A percentile compares a stretch with the other conserved stretches of the same genome.
These are phyloP conservation scores for Priocnemis perturbator DNA, from an alignment of 2,888 invertebrate genomes.

Conservation along the genomic window DNA sequence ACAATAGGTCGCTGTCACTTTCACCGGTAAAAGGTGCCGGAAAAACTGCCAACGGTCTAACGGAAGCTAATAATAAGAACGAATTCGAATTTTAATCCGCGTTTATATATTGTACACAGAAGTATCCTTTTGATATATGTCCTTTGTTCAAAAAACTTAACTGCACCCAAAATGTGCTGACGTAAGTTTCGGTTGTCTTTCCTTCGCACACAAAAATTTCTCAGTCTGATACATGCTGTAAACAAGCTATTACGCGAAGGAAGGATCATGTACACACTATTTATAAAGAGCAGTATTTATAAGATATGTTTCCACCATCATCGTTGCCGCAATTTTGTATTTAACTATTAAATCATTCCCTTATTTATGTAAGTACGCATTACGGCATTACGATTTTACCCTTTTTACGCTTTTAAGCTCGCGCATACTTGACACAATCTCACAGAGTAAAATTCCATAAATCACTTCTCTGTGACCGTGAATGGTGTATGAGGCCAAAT, in stretches of 20 bases:
- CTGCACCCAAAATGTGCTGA: constrained; percentile 31
- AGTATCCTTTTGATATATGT: constrained; percentile 14
- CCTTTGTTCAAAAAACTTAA: constrained; percentile 35
- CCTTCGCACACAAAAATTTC: neutral
- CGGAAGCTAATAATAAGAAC: constrained; percentile 30
- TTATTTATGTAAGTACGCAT: constrained; percentile 59
- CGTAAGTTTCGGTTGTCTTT: constrained; percentile 26
- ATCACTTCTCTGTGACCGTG: too few relatives aligned
- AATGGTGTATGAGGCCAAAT: too few relatives aligned
- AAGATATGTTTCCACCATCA: constrained; percentile 1
- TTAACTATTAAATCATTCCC: constrained; percentile 34
- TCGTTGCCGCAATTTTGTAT: constrained; percentile 29
- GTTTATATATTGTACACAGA: too few relatives aligned
- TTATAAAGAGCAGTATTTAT: constrained; percentile 19
- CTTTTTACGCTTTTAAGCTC: neutral
- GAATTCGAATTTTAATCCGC: constrained; percentile 43
- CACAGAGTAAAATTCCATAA: too few relatives aligned
- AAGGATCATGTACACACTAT: constrained; percentile 11
- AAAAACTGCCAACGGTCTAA: constrained; percentile 46
- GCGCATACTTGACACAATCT: too few relatives aligned
- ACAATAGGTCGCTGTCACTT: constrained; percentile 58
- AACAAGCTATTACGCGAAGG: neutral
- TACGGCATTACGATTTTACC: constrained; percentile 10
- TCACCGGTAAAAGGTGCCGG: constrained; percentile 54
- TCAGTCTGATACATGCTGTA: neutral